phyloP scores from a whole-genome alignment of 2,888 invertebrate genomes.

The Trilocha varians region DNA sequence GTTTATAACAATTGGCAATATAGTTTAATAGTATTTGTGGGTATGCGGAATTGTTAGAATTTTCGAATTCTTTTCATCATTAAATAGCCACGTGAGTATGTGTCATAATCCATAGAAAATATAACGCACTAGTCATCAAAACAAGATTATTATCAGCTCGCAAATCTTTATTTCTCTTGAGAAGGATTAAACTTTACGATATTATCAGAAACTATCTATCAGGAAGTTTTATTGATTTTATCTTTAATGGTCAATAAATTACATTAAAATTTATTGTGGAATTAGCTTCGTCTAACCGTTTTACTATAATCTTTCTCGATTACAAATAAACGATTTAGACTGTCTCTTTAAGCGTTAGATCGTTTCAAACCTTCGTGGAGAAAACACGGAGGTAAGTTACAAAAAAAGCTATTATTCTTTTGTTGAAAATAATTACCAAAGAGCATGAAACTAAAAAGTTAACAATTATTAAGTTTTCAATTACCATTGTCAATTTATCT shows the following conservation, averaged over 20 bases:
- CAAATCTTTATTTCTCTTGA: background rate
- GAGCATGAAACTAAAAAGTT: too few relatives aligned
- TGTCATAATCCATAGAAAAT: too few relatives aligned
- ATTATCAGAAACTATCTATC: background rate
- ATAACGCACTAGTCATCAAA: background rate
- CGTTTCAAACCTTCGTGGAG: conserved; percentile 16
- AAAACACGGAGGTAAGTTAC: conserved; percentile 25
- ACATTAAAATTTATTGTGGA: conserved; percentile 4
- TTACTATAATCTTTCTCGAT: conserved; percentile 3
- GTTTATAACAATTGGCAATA: too few relatives aligned
- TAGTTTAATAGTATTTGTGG: too few relatives aligned
- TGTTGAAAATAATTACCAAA: too few relatives aligned
- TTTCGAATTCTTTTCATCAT: too few relatives aligned
- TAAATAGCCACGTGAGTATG: too few relatives aligned
- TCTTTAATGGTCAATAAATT: conserved; percentile 4
- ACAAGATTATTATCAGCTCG: background rate
- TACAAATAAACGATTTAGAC: conserved; percentile 3
- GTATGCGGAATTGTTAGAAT: too few relatives aligned
- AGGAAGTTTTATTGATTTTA: conserved; percentile 6
- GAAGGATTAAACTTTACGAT: background rate
- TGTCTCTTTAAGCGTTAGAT: background rate
- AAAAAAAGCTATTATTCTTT: too few relatives aligned
- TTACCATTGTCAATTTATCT: too few relatives aligned
- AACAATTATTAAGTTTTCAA: too few relatives aligned
- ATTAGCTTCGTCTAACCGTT: conserved; percentile 1